A percentile compares a stretch with the other conserved stretches of the same genome.
phyloP scores from a whole-genome alignment of 2,113 vertebrate species.

The Sturnus vulgaris region DNA sequence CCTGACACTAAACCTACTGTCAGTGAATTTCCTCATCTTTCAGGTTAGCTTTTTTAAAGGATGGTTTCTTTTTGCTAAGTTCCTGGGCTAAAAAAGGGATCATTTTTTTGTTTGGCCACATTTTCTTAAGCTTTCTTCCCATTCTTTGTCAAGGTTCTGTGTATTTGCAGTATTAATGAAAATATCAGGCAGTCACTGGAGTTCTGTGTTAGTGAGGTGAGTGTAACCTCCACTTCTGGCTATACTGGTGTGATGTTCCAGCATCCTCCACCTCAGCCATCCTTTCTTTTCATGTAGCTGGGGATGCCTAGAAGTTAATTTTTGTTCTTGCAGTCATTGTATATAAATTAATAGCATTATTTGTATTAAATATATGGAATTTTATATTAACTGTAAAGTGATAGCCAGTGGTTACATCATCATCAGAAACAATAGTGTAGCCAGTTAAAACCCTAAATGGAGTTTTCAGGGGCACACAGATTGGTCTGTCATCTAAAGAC shows the following conservation, averaged over 20 bases:
- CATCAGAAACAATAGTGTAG: neutral
- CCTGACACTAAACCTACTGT: neutral
- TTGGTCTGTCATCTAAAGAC: neutral
- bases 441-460: neutral
- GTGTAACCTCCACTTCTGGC: neutral
- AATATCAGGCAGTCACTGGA: neutral
- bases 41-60: neutral
- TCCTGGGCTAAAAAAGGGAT: neutral
- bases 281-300: neutral
- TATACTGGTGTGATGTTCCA: neutral
- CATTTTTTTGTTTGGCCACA: neutral
- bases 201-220: neutral
- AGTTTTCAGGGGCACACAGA: neutral
- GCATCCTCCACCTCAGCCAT: neutral
- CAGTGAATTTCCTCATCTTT: neutral
- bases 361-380: neutral
- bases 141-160: neutral
- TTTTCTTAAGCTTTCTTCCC: neutral
- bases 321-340: neutral
- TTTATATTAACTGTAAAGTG: neutral
- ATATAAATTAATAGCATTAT: neutral
- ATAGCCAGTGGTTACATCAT: neutral
- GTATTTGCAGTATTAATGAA: neutral
- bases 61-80: neutral
- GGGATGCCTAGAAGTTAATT: neutral